phyloP scores from a whole-genome alignment of 2,113 vertebrate species.

The Natator depressus region DNA sequence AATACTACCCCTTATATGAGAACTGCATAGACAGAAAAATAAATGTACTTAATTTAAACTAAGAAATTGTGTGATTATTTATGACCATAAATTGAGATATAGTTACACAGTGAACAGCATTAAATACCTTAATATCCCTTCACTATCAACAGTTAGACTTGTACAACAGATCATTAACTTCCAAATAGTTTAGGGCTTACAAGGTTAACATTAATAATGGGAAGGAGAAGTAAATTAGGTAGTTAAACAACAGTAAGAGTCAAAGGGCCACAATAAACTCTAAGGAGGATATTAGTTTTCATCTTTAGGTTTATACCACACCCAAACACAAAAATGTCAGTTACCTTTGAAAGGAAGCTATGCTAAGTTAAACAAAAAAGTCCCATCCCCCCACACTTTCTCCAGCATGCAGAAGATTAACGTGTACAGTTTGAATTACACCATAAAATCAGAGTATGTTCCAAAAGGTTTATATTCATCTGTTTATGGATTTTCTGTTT shows the following conservation, averaged over 20 bases:
- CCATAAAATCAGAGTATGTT: background rate
- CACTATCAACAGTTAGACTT: slow-evolving; percentile 62
- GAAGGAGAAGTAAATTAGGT: slow-evolving; percentile 37
- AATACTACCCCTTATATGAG: slow-evolving; percentile 20
- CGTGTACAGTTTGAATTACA: background rate
- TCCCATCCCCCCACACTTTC: accelerated
- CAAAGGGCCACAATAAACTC: background rate
- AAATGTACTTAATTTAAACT: slow-evolving; percentile 65
- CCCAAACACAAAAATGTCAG: background rate
- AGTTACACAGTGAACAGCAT: slow-evolving; percentile 69
- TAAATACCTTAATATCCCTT: slow-evolving; percentile 77
- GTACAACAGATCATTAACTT: slow-evolving; percentile 78
- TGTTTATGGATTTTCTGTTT: background rate
- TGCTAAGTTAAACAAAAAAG: background rate
- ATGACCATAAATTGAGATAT: slow-evolving; percentile 49
- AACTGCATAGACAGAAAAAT: slow-evolving; percentile 30
- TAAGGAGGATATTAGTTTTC: background rate
- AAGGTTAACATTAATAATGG: slow-evolving; percentile 64
- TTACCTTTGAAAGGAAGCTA: background rate
- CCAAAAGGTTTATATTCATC: background rate
- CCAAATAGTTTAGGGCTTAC: slow-evolving; percentile 62
- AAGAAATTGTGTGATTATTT: slow-evolving; percentile 62
- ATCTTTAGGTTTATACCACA: background rate
- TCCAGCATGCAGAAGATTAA: background rate
- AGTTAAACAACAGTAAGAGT: slow-evolving; percentile 54